These are phyloP conservation scores for Centropus bengalensis DNA, from an alignment of 2,113 vertebrate species.

Conservation along the genomic window DNA sequence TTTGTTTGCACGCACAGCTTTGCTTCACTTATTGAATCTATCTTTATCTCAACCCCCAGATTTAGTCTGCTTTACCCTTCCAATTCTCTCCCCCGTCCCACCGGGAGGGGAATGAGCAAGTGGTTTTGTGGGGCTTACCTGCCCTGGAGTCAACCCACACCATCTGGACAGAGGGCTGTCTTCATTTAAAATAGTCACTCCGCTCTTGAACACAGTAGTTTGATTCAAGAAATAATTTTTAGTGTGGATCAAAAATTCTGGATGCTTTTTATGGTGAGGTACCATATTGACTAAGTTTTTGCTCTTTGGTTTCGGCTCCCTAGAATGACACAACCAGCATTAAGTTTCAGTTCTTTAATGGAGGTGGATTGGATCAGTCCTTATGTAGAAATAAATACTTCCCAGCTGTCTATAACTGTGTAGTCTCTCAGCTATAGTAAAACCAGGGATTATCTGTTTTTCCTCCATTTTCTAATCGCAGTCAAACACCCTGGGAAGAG, in stretches of 20 bases:
- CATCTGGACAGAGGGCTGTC: not conserved
- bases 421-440: not conserved
- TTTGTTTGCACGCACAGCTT: not conserved
- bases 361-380: not conserved
- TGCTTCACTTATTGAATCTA: not conserved
- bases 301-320: not conserved
- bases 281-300: not conserved
- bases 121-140: not conserved
- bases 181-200: not conserved
- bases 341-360: slow-evolving; percentile 5
- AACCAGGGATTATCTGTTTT: not conserved
- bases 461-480: not conserved
- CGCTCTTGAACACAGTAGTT: not conserved
- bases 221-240: not conserved
- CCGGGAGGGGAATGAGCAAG: not conserved
- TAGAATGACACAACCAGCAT: not conserved
- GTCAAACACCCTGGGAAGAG: not conserved
- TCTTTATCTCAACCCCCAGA: not conserved
- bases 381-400: not conserved
- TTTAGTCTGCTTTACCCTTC: not conserved
- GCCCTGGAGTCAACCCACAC: not conserved
- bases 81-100: not conserved
- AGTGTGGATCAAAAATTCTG: not conserved
- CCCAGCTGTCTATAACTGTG: not conserved
- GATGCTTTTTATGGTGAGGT: not conserved